A percentile compares a stretch with the other conserved stretches of the same genome.
phyloP scores from a whole-genome alignment of 2,888 invertebrate genomes.

The Cyclophora albipunctata region DNA sequence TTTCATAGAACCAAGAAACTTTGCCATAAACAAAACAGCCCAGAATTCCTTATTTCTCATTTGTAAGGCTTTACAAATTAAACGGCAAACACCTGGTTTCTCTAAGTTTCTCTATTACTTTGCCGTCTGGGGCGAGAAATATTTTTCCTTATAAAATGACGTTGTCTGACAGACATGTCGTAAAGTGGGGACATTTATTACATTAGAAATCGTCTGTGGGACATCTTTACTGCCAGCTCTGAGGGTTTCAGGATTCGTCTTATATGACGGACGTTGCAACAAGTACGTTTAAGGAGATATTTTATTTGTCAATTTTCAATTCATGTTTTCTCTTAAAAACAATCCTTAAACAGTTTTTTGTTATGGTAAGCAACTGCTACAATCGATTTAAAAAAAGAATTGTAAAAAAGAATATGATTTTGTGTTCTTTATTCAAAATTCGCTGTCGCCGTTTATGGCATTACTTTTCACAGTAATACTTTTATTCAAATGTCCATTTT shows the following conservation, averaged over 20 bases:
- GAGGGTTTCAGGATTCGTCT: too few relatives aligned
- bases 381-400: too few relatives aligned
- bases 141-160: slow-evolving; percentile 43
- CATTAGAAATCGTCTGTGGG: slow-evolving; percentile 40
- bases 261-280: slow-evolving; percentile 1
- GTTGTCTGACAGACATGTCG: slow-evolving; percentile 37
- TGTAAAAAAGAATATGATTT: too few relatives aligned
- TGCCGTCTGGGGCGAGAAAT: slow-evolving; percentile 38
- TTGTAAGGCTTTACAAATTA: slow-evolving; percentile 25
- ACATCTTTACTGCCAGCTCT: slow-evolving; percentile 23
- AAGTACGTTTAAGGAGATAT: background rate
- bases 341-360: too few relatives aligned
- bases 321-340: too few relatives aligned
- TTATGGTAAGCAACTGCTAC: too few relatives aligned
- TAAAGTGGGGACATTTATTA: slow-evolving; percentile 54
- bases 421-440: too few relatives aligned
- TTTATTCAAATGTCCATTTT: too few relatives aligned
- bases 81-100: slow-evolving; percentile 39
- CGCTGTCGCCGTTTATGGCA: too few relatives aligned
- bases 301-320: too few relatives aligned
- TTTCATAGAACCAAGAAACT: too few relatives aligned
- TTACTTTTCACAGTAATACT: too few relatives aligned
- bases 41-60: background rate
- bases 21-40: background rate
- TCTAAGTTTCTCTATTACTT: slow-evolving; percentile 49